Base-by-base conservation (phyloP, 2,888 invertebrate species). In the Mesorhabditis belari region DNA sequence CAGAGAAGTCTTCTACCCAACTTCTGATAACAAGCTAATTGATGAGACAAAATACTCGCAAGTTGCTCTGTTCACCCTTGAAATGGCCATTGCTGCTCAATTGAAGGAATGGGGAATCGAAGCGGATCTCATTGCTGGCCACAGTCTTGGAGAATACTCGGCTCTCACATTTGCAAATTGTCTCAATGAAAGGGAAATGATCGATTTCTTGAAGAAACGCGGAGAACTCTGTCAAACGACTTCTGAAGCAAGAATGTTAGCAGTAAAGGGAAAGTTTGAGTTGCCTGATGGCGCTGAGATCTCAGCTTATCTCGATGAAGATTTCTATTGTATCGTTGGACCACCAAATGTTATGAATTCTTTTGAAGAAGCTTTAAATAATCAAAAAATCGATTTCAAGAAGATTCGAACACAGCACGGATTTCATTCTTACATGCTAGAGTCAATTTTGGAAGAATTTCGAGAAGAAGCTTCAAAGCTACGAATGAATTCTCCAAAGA, bases 81-180 rank as follows among this genome's bases (percentile, higher is more conserved):
- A 57, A n/a, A 29, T 64, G n/a, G 63, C 71, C 3, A 66, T 70
- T 17, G 54, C 58, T n/a, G 27, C 60, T 12, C 56, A 63, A 3
- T 49, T 77, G 12, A 29, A 58, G 5, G 50, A 44, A 2, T 66
- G 61, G 58, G 60, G 67, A 3, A 57, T 74, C 5, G 57, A 60
- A 28, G 61, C 69, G 3, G 57, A 64, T 3, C 21, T 59, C 9
- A 49, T 75, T 1, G 54, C 75, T 21, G 78, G 78, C 5, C 78
- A 78, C 52, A 74, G 74, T 53, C 52, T 78, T 21, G 78, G 78
- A n/a, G 78, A 78, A 58, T 78, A 75, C 55, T 50, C 71, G 5
- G 77, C 78, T 2, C 57, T 73, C 23, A 55, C 58, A 0, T 55
- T 63, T 44, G 58, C 68, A 4, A 66, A 61, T 5, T 66, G 61